phyloP scores from a whole-genome alignment of 2,888 invertebrate genomes.

The Drosophila demipolita region DNA sequence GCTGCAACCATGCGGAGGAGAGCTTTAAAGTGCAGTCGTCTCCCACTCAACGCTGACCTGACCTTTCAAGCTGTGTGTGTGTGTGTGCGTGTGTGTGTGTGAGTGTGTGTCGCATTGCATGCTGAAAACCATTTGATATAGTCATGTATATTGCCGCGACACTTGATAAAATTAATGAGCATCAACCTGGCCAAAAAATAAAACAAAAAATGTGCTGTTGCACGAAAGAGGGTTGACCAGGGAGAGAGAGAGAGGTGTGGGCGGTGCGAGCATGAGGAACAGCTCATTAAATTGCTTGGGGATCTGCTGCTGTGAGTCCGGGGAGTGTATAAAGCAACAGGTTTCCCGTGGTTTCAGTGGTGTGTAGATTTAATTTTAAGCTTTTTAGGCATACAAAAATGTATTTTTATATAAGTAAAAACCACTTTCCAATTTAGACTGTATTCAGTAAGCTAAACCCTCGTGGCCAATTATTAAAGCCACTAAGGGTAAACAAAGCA shows the following conservation, averaged over 20 bases:
- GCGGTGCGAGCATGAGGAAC: background rate
- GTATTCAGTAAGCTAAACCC: slow-evolving; percentile 41
- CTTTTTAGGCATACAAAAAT: slow-evolving; percentile 9
- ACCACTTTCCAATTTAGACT: slow-evolving; percentile 30
- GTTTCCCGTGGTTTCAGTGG: slow-evolving; percentile 16
- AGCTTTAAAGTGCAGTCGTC: slow-evolving; percentile 47
- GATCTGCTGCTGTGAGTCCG: slow-evolving; percentile 20
- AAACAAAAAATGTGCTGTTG: slow-evolving; percentile 21
- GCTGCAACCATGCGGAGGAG: slow-evolving; percentile 16
- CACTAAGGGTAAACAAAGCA: slow-evolving; percentile 19
- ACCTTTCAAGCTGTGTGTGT: slow-evolving; percentile 43
- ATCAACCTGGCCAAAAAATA: slow-evolving; percentile 26
- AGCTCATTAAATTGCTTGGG: slow-evolving; percentile 43
- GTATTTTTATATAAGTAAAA: slow-evolving; percentile 15
- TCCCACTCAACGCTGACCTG: slow-evolving; percentile 52
- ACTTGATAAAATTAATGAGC: slow-evolving; percentile 73
- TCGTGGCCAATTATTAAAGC: slow-evolving; percentile 22
- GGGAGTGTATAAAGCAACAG: slow-evolving; percentile 40
- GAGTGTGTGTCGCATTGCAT: slow-evolving; percentile 40
- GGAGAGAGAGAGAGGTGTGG: background rate
- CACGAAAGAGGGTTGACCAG: slow-evolving; percentile 19
- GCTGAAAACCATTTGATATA: slow-evolving; percentile 68
- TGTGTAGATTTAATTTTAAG: slow-evolving; percentile 7
- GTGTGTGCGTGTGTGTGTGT: background rate
- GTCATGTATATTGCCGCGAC: slow-evolving; percentile 48